Evolutionary conservation across 2,113 vertebrate genomes (phyloP).

Genomic region (Stomatorhinus ivindoensis): DNA sequence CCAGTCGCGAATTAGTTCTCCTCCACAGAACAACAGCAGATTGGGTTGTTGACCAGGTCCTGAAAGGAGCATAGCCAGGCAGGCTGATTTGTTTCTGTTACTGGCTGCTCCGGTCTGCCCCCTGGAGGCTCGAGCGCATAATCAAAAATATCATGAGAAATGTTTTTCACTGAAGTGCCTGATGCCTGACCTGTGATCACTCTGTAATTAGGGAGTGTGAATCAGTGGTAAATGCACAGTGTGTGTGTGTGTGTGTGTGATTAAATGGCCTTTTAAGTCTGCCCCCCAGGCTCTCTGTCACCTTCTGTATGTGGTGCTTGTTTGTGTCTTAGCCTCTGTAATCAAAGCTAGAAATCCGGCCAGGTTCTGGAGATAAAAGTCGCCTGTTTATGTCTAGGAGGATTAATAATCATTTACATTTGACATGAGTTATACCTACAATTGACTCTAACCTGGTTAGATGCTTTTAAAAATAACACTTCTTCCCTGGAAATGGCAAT

Average conservation of each 20-base stretch:
- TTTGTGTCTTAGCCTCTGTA: neutral
- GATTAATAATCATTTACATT: neutral
- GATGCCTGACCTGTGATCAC: neutral
- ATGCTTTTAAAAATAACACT: neutral
- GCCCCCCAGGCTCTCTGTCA: neutral
- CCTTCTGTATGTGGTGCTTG: neutral
- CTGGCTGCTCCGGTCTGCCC: neutral
- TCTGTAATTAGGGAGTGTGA: slow-evolving; percentile 4
- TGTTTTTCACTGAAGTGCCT: neutral
- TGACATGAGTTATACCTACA: neutral
- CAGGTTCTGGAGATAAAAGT: neutral
- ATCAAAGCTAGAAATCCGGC: neutral
- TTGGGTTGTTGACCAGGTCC: neutral
- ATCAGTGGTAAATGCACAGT: neutral
- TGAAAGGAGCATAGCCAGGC: neutral
- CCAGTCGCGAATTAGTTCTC: neutral
- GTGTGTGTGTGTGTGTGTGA: neutral
- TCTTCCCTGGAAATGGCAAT: neutral
- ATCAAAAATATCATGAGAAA: slow-evolving; percentile 8
- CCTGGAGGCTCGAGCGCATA: neutral
- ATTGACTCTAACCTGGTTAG: neutral
- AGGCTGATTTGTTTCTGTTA: neutral
- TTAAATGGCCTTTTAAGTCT: neutral
- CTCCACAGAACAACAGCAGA: neutral
- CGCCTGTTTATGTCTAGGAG: neutral